Evolutionary conservation across 2,888 invertebrate genomes (phyloP), one percentile per base, ranked within the genome.

Genomic region (Phragmatobia fuliginosa): DNA sequence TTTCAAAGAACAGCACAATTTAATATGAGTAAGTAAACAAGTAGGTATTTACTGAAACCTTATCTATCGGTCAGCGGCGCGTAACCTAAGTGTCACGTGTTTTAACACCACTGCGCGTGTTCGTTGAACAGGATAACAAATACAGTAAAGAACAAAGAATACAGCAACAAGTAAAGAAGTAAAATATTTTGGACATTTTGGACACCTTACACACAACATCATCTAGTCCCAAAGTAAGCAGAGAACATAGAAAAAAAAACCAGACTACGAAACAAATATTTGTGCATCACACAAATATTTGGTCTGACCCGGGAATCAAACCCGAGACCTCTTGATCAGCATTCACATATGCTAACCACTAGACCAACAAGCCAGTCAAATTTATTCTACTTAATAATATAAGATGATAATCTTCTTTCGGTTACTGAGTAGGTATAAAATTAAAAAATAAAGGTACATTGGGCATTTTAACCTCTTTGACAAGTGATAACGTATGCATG

Each of bases 71-170:
- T 75, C 74, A 74, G 79, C 75, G 78, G 68, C 75, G 70, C 76
- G 73, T 72, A 81, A 77, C 80, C 77, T 82, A 79, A 77, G 72
- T 81, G 78, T 84, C 87, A 87, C 87, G 87, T 88, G 86, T 77
- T 67, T 73, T 58, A 58, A 67, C 85, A 84, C 72, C 72, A 77
- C 73, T 69, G 72, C 70, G 59, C 62, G 68, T 79, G 76, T 82
- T 78, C 79, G 72, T 75, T 77, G 69, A 75, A 67, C 67, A 74
- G 67, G 61, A 68, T 69, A 70, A 61, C 18, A 6, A 52, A 56
- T 0, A 56, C 56, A 28, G 25, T 28, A 28, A 56, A 28, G 28
- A 56, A 49, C 45, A n/a, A 49, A 49, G 14, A 52, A 36, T 1
- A 28, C 28, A 56, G 25, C 16, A 28, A 28, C 11, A 56, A 28